Conservation (phyloP, 2,113 vertebrate genomes). For the Periophthalmus modestus region DNA sequence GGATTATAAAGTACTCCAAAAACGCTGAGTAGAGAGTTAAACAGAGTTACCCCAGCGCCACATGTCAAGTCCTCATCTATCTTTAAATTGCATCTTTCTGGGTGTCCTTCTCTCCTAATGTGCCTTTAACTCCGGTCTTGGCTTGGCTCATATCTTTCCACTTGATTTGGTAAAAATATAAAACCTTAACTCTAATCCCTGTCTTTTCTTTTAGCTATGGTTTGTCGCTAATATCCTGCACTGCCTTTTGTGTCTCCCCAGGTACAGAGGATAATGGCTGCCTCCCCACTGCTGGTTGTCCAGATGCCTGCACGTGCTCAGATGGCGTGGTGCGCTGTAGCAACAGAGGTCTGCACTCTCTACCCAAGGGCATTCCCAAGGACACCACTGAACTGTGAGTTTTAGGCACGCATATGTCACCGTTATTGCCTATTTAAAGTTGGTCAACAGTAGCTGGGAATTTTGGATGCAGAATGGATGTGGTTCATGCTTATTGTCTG, state of each 20-base stretch:
- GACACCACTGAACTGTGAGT: conserved; percentile 97
- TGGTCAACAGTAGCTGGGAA: background rate
- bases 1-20: conserved; percentile 41
- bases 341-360: conserved; percentile 85
- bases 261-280: conserved; percentile 93
- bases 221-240: conserved; percentile 4
- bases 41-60: conserved; percentile 28
- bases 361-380: conserved; percentile 95
- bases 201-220: conserved; percentile 3
- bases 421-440: background rate
- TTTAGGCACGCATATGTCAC: conserved; percentile 4
- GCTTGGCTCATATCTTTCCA: conserved; percentile 19
- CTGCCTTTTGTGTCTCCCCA: conserved; percentile 44
- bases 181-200: background rate
- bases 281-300: conserved; percentile 86
- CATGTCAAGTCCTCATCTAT: conserved; percentile 24
- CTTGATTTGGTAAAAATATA: conserved; percentile 7
- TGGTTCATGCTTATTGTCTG: background rate
- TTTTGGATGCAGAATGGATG: conserved; percentile 11
- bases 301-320: conserved; percentile 90
- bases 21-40: conserved; percentile 32
- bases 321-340: conserved; percentile 94
- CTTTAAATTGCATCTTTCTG: conserved; percentile 8
- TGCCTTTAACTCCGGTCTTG: conserved; percentile 6
- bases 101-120: conserved; percentile 7